phyloP scores from a whole-genome alignment of 2,113 vertebrate species.

The Romanogobio albipinnatus region DNA sequence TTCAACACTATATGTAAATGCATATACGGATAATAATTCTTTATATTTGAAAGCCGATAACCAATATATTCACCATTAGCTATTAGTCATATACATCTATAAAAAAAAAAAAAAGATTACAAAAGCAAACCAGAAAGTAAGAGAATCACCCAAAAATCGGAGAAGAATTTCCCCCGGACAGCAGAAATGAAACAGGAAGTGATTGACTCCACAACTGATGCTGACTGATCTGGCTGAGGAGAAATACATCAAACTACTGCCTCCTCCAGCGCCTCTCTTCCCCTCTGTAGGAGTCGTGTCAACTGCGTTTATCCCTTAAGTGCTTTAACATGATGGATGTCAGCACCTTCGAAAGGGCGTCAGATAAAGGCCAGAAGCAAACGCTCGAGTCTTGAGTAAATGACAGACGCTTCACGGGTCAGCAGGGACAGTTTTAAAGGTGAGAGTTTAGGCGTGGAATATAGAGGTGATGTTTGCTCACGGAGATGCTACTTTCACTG shows the following conservation, averaged over 20 bases:
- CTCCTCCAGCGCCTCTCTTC: conserved; percentile 30
- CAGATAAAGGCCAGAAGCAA: conserved; percentile 46
- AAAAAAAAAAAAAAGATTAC: not conserved
- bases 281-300: conserved; percentile 44
- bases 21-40: too few species aligned
- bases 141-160: not conserved
- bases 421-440: conserved; percentile 48
- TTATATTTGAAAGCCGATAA: too few species aligned
- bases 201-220: not conserved
- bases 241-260: conserved; percentile 35
- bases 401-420: conserved; percentile 41
- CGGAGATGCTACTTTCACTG: conserved; percentile 37
- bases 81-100: not conserved
- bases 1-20: too few species aligned
- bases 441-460: conserved; percentile 47
- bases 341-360: conserved; percentile 42
- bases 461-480: conserved; percentile 19
- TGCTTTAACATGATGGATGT: conserved; percentile 45
- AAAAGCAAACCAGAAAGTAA: not conserved
- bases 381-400: conserved; percentile 46
- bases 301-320: conserved; percentile 50
- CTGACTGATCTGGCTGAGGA: not conserved
- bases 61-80: not conserved
- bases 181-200: not conserved
- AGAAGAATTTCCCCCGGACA: not conserved